A percentile compares a stretch with the other conserved stretches of the same genome.
Conservation (phyloP, 2,797 vertebrate species). For the Chelonia mydas region DNA sequence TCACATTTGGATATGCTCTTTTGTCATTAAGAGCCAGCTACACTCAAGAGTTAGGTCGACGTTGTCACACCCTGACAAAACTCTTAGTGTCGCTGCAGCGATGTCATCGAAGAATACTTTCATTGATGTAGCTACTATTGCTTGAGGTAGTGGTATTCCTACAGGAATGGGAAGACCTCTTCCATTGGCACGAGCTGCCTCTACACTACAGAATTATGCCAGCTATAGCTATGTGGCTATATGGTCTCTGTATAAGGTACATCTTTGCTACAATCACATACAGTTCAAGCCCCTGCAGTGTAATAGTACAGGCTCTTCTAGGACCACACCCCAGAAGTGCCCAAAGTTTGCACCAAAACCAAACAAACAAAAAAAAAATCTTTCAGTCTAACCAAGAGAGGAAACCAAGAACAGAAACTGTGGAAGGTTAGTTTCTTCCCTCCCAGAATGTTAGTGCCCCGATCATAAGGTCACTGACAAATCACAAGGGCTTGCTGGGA, state of each 20-base stretch:
- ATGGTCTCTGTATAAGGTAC: not conserved
- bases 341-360: not conserved
- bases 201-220: not conserved
- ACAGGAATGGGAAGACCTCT: not conserved
- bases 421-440: not conserved
- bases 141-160: not conserved
- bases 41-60: not conserved
- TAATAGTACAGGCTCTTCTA: not conserved
- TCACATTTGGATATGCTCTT: not conserved
- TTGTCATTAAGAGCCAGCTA: not conserved
- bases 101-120: not conserved
- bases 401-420: not conserved
- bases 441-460: fast-evolving
- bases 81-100: not conserved
- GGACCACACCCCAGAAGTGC: not conserved
- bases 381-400: not conserved
- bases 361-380: too few relatives aligned
- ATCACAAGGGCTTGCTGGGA: not conserved
- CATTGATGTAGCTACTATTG: not conserved
- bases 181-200: not conserved
- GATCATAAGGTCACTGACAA: not conserved
- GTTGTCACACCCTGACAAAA: too few relatives aligned
- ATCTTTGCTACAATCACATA: not conserved
- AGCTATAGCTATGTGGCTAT: not conserved
- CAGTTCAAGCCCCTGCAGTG: not conserved